These are phyloP conservation scores for Schrankia costaestrigalis DNA, from an alignment of 2,888 invertebrate genomes.

Conservation along the genomic window DNA sequence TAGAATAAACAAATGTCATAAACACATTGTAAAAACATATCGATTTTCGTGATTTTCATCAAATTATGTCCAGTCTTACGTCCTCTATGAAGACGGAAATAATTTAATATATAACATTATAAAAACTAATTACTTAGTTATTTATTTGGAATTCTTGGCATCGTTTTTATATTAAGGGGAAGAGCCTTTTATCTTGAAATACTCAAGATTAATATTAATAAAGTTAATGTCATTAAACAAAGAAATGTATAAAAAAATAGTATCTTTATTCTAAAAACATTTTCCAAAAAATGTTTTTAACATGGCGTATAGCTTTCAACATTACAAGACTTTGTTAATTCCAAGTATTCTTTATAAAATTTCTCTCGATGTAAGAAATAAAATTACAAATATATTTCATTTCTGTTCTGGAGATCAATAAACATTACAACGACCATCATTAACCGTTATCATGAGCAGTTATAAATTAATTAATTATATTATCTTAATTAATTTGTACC, in stretches of 20 bases:
- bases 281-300: no score
- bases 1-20: neutral
- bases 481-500: neutral
- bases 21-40: conserved; percentile 7
- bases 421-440: conserved; percentile 8
- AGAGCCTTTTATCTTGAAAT: no score
- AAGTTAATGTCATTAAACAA: no score
- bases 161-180: no score
- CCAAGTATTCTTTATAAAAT: no score
- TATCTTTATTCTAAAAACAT: no score
- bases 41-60: conserved; percentile 24
- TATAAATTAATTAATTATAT: conserved; percentile 3
- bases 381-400: conserved; percentile 11
- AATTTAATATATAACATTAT: conserved; percentile 14
- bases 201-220: no score
- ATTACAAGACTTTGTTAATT: no score
- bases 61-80: conserved; percentile 54
- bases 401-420: conserved; percentile 11
- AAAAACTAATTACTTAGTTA: conserved; percentile 5
- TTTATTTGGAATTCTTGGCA: no score
- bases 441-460: conserved; percentile 1
- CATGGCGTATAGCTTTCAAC: no score
- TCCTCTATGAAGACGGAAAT: conserved; percentile 59
- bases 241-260: no score
- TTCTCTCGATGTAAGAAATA: conserved; percentile 8